phyloP scores from a whole-genome alignment of 1,140 invertebrate species.

The Cephus cinctus region DNA sequence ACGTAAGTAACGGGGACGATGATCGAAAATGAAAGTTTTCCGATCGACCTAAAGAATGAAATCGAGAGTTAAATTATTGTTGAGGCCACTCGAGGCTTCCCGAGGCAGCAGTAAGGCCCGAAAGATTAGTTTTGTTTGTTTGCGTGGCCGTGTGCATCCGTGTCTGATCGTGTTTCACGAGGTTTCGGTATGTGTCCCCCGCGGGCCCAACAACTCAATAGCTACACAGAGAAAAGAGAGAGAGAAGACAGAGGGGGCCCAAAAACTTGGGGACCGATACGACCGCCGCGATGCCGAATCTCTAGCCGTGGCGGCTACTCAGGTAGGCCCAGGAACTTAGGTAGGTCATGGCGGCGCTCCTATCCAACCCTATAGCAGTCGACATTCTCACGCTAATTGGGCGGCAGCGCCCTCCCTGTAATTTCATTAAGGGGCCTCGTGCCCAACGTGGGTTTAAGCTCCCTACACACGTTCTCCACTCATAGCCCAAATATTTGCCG shows the following conservation, averaged over 20 bases:
- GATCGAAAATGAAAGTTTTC: slow-evolving; percentile 6
- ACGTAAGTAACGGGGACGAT: too few relatives aligned
- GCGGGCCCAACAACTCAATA: slow-evolving; percentile 42
- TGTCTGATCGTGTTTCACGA: slow-evolving; percentile 45
- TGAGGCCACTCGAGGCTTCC: slow-evolving; percentile 14
- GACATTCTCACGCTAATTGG: slow-evolving; percentile 49
- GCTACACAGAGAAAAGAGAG: slow-evolving; percentile 12
- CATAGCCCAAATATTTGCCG: slow-evolving; percentile 39
- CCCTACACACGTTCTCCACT: not conserved
- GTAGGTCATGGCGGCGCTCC: slow-evolving; percentile 22
- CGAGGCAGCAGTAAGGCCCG: slow-evolving; percentile 11
- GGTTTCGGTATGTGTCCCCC: slow-evolving; percentile 38
- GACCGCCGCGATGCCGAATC: slow-evolving; percentile 10
- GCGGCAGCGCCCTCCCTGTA: slow-evolving; percentile 42
- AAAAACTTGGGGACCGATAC: slow-evolving; percentile 7
- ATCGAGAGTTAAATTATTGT: slow-evolving; percentile 31
- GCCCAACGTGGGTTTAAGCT: slow-evolving; percentile 29
- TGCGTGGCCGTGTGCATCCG: slow-evolving; percentile 39
- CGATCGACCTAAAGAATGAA: slow-evolving; percentile 15
- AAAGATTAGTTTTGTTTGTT: slow-evolving; percentile 40
- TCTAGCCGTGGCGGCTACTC: not conserved
- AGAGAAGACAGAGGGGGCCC: not conserved
- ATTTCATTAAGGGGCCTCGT: slow-evolving; percentile 49
- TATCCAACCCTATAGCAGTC: slow-evolving; percentile 24
- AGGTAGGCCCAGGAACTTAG: too few relatives aligned